A percentile compares a stretch with the other conserved stretches of the same genome.
Evolutionary conservation across 2,888 invertebrate genomes (phyloP).

Genomic region (Diaprepes abbreviatus): DNA sequence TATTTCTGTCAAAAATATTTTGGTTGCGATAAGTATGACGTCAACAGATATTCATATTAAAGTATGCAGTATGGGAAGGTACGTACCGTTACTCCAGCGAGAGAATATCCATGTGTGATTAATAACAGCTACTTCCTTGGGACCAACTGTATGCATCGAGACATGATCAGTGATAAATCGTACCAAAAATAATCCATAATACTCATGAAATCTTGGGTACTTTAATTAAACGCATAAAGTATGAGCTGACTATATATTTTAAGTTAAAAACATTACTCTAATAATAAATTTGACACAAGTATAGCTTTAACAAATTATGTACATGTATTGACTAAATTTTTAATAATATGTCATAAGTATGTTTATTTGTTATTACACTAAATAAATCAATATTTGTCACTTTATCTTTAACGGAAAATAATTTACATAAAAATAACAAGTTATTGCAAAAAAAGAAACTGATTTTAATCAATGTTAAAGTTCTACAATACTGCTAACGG

Average conservation of each 20-base stretch:
- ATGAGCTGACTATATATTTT: conserved; percentile 55
- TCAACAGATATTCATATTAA: too few species aligned
- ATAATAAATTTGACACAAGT: conserved; percentile 57
- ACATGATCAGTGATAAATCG: too few species aligned
- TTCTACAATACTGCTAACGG: conserved; percentile 22
- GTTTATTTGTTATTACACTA: conserved; percentile 42
- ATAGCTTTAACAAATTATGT: conserved; percentile 57
- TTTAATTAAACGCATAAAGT: conserved; percentile 10
- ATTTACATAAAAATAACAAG: conserved; percentile 30
- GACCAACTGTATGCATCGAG: too few species aligned
- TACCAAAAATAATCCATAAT: too few species aligned
- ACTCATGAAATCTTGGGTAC: too few species aligned
- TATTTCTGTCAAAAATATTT: too few species aligned
- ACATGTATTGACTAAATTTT: conserved; percentile 54
- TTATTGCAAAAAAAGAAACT: conserved; percentile 3
- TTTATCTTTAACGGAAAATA: conserved; percentile 22
- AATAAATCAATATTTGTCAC: conserved; percentile 19
- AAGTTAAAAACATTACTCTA: conserved; percentile 58
- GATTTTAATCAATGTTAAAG: neutral
- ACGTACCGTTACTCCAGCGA: too few species aligned
- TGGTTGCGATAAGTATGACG: too few species aligned
- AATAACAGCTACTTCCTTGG: too few species aligned
- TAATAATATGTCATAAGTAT: conserved; percentile 43
- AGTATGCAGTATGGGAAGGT: too few species aligned
- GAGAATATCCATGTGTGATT: too few species aligned